Percentiles rank a stretch among this genome's conserved stretches.
These are phyloP conservation scores for Steinernema khuongi DNA, from an alignment of 1,140 invertebrate species.

Conservation along the genomic window DNA sequence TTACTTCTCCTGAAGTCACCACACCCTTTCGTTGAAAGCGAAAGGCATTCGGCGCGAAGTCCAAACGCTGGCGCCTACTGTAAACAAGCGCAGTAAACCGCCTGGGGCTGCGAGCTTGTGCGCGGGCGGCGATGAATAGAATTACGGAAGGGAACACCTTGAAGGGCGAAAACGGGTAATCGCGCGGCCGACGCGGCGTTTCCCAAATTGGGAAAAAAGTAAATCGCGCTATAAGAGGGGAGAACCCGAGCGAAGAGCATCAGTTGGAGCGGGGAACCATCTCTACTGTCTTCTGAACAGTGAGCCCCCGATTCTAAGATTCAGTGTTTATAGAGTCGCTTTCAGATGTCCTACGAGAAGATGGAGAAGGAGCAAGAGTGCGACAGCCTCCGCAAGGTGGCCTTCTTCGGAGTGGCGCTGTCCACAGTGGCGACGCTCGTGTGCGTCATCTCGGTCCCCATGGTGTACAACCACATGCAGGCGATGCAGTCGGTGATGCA, in stretches of 20 bases:
- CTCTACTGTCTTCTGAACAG: background rate
- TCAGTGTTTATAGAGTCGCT: background rate
- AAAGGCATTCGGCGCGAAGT: background rate
- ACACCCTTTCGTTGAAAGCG: background rate
- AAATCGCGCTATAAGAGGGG: slow-evolving; percentile 7
- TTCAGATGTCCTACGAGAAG: slow-evolving; percentile 12
- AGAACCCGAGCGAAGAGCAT: background rate
- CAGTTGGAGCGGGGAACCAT: background rate
- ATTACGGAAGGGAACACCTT: slow-evolving; percentile 13
- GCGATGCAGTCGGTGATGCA: slow-evolving; percentile 54
- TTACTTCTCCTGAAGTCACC: background rate
- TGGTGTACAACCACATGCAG: slow-evolving; percentile 58
- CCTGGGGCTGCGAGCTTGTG: background rate
- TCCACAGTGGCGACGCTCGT: slow-evolving; percentile 50
- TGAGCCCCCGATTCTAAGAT: background rate
- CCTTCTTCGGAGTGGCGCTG: slow-evolving; percentile 4
- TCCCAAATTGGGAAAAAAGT: background rate
- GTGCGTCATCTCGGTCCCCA: slow-evolving; percentile 57
- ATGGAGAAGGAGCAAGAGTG: background rate
- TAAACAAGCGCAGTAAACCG: slow-evolving; percentile 7
- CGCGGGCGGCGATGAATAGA: slow-evolving; percentile 10
- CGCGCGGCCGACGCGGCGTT: background rate
- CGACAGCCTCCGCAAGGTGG: slow-evolving; percentile 11
- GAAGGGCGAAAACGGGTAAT: slow-evolving; percentile 5
- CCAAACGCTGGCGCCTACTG: background rate